Evolutionary conservation across 1,140 invertebrate species (phyloP).

Genomic region (Anoplolepis gracilipes): DNA sequence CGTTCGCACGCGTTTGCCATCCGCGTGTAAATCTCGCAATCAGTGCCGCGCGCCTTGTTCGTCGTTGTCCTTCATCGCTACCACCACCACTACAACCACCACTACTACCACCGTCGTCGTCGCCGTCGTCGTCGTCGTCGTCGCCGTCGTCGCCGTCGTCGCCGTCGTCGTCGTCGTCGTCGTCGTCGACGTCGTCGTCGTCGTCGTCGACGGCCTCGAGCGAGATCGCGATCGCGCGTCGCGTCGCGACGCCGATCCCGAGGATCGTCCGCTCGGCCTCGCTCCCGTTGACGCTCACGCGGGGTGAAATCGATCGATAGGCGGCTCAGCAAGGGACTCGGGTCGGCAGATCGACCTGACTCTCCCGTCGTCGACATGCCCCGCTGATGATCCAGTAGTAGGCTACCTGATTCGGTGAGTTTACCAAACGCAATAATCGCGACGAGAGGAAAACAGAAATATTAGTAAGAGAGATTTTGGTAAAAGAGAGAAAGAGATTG

Average conservation of each 20-base stretch:
- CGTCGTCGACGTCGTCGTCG: not conserved
- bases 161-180: not conserved
- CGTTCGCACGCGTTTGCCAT: not conserved
- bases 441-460: not conserved
- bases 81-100: too few species aligned
- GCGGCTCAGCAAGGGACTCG: slow-evolving; percentile 35
- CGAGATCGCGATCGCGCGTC: slow-evolving; percentile 48
- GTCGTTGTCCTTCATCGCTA: not conserved
- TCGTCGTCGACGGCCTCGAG: slow-evolving; percentile 27
- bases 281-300: slow-evolving; percentile 57
- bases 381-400: slow-evolving; percentile 65
- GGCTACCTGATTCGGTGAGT: slow-evolving; percentile 49
- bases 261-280: slow-evolving; percentile 52
- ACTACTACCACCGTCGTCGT: too few species aligned
- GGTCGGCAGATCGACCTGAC: slow-evolving; percentile 37
- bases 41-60: not conserved
- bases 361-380: slow-evolving; percentile 63
- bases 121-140: too few species aligned
- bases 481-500: not conserved
- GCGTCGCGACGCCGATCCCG: slow-evolving; percentile 54
- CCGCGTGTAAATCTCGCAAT: not conserved
- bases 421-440: slow-evolving; percentile 50
- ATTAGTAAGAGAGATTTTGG: not conserved
- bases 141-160: too few species aligned
- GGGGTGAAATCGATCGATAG: slow-evolving; percentile 69